Percentiles rank a stretch among this genome's conserved stretches.
Evolutionary conservation across 1,140 invertebrate species (phyloP).

Genomic region (Drosophila tristis): DNA sequence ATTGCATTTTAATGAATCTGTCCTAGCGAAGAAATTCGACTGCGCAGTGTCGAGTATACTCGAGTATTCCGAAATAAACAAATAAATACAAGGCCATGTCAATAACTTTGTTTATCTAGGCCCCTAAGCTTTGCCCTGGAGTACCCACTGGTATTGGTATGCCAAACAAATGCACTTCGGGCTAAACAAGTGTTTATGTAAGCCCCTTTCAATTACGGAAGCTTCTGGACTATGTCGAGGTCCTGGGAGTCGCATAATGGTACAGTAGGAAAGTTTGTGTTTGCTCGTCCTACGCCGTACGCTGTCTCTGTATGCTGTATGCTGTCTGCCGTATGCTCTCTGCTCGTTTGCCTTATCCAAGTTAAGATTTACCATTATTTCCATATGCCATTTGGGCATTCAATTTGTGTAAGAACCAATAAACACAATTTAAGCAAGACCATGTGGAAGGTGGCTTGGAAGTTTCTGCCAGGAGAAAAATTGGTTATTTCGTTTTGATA

Average conservation of each 20-base stretch:
- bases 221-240: too few species aligned
- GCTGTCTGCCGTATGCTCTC: too few species aligned
- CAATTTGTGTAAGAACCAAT: slow-evolving; percentile 55
- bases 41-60: too few species aligned
- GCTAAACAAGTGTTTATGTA: slow-evolving; percentile 58
- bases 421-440: slow-evolving; percentile 48
- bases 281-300: too few species aligned
- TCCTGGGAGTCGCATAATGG: neutral
- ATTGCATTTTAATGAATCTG: slow-evolving; percentile 76
- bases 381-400: slow-evolving; percentile 41
- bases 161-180: slow-evolving; percentile 44
- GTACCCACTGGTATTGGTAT: slow-evolving; percentile 8
- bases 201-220: too few species aligned
- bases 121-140: neutral
- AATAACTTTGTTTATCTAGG: slow-evolving; percentile 41
- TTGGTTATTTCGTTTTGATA: slow-evolving; percentile 9
- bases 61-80: neutral
- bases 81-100: slow-evolving; percentile 55
- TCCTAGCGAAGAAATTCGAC: too few species aligned
- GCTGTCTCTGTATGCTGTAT: too few species aligned
- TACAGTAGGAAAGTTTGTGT: too few species aligned
- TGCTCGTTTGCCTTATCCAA: neutral
- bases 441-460: slow-evolving; percentile 2
- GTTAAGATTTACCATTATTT: slow-evolving; percentile 39
- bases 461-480: slow-evolving; percentile 12